Conservation (phyloP, 2,797 vertebrate genomes). For the Anolis apletophallus region DNA sequence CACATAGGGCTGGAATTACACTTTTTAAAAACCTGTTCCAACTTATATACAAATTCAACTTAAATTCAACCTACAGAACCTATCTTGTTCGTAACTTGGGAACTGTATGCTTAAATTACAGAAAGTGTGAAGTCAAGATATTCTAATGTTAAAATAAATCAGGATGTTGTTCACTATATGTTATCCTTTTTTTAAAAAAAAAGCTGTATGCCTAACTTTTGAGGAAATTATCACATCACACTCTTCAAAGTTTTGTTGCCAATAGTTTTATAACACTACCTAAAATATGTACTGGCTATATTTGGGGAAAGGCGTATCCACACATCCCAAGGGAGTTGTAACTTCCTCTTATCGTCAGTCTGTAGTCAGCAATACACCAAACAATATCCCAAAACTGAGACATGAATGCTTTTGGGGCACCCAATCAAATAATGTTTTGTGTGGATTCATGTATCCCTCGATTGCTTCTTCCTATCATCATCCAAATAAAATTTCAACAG, state of each 20-base stretch:
- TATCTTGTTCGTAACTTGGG: no score
- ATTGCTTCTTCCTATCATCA: neutral
- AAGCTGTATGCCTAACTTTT: neutral
- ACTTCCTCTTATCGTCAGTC: slow-evolving; percentile 14
- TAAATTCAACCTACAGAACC: no score
- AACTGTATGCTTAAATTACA: neutral
- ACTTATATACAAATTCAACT: no score
- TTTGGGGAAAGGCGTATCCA: slow-evolving; percentile 71
- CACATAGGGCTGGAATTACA: no score
- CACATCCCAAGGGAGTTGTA: slow-evolving; percentile 64
- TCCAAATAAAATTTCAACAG: neutral
- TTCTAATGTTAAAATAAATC: neutral
- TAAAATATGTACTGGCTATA: slow-evolving; percentile 38
- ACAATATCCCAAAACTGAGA: neutral
- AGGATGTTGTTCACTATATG: neutral
- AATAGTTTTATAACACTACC: neutral
- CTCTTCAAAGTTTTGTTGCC: neutral
- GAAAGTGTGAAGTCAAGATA: neutral
- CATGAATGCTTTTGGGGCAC: accelerated
- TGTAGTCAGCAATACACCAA: neutral
- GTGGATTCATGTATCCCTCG: neutral
- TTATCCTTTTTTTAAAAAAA: neutral
- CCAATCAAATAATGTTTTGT: slow-evolving; percentile 23
- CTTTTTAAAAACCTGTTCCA: no score
- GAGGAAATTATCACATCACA: neutral